These are phyloP conservation scores for Aquatica leii DNA, from an alignment of 2,888 invertebrate genomes.

Conservation along the genomic window DNA sequence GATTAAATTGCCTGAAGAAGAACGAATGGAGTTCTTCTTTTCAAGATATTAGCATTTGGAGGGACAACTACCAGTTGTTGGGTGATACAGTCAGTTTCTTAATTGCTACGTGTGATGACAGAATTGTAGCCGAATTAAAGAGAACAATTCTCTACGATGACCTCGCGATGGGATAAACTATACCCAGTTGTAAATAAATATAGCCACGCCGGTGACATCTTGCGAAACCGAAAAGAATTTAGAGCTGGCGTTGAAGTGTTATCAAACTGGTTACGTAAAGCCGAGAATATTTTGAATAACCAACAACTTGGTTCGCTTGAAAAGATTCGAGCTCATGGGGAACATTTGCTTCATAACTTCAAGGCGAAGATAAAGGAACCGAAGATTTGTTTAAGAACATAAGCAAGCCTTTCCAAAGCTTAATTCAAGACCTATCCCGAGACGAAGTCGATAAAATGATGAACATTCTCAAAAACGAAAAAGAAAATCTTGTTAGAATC, in stretches of 20 bases:
- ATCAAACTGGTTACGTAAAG: conserved; percentile 80
- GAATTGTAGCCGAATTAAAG: conserved; percentile 80
- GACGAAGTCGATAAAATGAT: conserved; percentile 93
- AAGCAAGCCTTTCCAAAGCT: conserved; percentile 89
- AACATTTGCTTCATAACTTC: conserved; percentile 78
- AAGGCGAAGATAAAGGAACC: conserved; percentile 83
- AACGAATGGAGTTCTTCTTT: conserved; percentile 89
- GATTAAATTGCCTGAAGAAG: conserved; percentile 79
- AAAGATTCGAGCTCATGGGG: conserved; percentile 82
- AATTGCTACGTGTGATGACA: conserved; percentile 86
- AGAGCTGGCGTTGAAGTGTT: conserved; percentile 76
- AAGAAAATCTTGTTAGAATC: conserved; percentile 85
- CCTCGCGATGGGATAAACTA: conserved; percentile 83
- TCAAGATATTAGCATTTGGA: conserved; percentile 90
- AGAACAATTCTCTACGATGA: conserved; percentile 76
- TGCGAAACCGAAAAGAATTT: conserved; percentile 82
- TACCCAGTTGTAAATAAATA: conserved; percentile 88
- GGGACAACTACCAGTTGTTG: conserved; percentile 84
- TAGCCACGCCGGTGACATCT: conserved; percentile 86
- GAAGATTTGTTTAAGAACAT: conserved; percentile 90
- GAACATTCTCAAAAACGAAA: conserved; percentile 85
- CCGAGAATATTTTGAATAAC: conserved; percentile 74
- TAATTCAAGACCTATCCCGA: conserved; percentile 88
- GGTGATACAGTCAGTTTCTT: conserved; percentile 89
- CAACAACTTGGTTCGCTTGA: conserved; percentile 78